phyloP scores from a whole-genome alignment of 1,140 invertebrate genomes.

The Bactericera cockerelli region DNA sequence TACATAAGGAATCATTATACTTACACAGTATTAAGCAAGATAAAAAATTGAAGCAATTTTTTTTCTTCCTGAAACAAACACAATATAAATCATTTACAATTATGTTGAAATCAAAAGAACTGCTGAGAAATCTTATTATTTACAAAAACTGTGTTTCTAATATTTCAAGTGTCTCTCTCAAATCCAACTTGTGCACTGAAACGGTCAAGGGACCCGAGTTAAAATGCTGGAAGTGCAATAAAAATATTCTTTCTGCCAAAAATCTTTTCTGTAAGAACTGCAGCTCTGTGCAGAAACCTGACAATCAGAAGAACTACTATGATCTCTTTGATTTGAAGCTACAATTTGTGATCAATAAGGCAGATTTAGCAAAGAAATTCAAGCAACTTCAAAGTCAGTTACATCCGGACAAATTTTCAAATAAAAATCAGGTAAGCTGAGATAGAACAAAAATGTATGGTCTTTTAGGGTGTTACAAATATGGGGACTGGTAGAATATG shows the following conservation, averaged over 20 bases:
- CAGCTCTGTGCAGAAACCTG: constrained; percentile 14
- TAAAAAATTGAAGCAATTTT: no score
- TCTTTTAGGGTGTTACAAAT: no score
- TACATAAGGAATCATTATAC: no score
- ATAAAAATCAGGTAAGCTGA: constrained; percentile 18
- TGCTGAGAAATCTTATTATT: neutral
- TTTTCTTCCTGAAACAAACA: no score
- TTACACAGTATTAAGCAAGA: no score
- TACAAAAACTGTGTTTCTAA: neutral
- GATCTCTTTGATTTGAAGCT: constrained; percentile 16
- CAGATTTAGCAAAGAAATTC: constrained; percentile 15
- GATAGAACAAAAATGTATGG: no score
- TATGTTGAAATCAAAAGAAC: neutral
- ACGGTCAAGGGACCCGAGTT: neutral
- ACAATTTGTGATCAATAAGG: constrained; percentile 14
- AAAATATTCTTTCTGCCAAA: neutral
- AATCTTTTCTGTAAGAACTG: constrained; percentile 18
- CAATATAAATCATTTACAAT: no score
- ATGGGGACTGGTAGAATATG: no score
- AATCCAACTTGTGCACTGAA: neutral
- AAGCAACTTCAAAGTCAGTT: constrained; percentile 18
- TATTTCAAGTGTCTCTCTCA: no score
- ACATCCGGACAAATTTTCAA: constrained; percentile 21
- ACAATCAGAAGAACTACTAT: constrained; percentile 17
- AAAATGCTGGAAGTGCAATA: neutral